Evolutionary conservation across 2,113 vertebrate genomes (phyloP), one percentile per base, ranked within the genome.

Genomic region (Nesoenas mayeri): DNA sequence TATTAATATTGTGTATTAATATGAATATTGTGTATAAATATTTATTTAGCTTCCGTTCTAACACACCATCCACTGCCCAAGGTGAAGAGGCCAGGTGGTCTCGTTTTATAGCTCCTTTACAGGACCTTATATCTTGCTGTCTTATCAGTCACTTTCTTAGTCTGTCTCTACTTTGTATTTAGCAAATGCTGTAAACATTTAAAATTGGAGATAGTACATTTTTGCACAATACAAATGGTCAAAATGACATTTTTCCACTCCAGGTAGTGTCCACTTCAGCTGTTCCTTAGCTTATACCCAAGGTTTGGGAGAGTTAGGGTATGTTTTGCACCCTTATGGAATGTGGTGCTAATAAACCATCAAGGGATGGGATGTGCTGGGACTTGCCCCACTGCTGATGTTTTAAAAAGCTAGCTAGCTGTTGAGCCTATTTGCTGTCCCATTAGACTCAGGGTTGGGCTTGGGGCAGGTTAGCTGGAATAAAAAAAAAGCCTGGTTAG

Each of bases 281-380:
- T 83, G 47, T 61, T 91, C 21, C 22, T 90, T 78, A 90, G 24
- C 8, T 88, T 80, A 74, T 78, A 90, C 51, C 40, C 26, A 92
- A 70, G 12, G 11, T 88, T 58, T 94, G 51, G 54, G 53, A 88
- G 20, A 3, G 25, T 44, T 87, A 79, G 32, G n/a, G 7, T 88
- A 66, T 80, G 36, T 88, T 92, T 77, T 88, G 28, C 11, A 2
- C 47, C 38, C n/a, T 72, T 25, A 36, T 67, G 64, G 64, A 90
- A 88, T 58, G 40, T 54, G 19, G 21, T 74, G 31, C 50, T 71
- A 78, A 78, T 83, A 83, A 93, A 88, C 17, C 36, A 80, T 22
- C 16, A 62, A 73, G 13, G 15, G 54, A 62, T 66, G 19, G 40
- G 60, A 80, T 80, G 15, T 83, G 67, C 15, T 77, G n/a, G 54